phyloP scores from a whole-genome alignment of 2,797 vertebrate genomes.

The Peromyscus aztecus region DNA sequence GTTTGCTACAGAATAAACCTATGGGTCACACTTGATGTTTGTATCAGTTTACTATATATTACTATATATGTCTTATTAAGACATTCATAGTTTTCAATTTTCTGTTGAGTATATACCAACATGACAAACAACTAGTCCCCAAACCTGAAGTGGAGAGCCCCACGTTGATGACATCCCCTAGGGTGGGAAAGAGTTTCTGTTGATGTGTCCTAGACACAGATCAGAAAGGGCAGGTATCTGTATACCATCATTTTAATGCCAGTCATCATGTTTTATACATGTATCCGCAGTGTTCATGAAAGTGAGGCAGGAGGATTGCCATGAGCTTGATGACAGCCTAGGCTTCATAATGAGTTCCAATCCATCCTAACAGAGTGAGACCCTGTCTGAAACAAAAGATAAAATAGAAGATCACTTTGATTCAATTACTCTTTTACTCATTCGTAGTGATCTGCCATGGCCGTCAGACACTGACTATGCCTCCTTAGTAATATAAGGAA shows the following conservation, averaged over 20 bases:
- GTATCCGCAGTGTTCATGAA: background rate
- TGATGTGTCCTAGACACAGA: background rate
- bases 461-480: background rate
- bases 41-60: background rate
- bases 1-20: background rate
- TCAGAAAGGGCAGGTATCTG: background rate
- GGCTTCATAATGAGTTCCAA: background rate
- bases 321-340: background rate
- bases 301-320: background rate
- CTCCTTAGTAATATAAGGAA: background rate
- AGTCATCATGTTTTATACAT: background rate
- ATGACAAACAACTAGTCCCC: background rate
- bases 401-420: background rate
- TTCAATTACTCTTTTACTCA: background rate
- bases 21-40: background rate
- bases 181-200: background rate
- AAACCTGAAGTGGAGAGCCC: background rate
- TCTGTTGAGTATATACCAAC: background rate
- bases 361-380: background rate
- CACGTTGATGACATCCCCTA: background rate
- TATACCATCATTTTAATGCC: background rate
- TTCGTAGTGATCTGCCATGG: background rate
- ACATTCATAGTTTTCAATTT: background rate
- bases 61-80: background rate
- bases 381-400: no score